These are phyloP conservation scores for Drosophila hydei DNA, from an alignment of 1,140 invertebrate species.

Conservation along the genomic window DNA sequence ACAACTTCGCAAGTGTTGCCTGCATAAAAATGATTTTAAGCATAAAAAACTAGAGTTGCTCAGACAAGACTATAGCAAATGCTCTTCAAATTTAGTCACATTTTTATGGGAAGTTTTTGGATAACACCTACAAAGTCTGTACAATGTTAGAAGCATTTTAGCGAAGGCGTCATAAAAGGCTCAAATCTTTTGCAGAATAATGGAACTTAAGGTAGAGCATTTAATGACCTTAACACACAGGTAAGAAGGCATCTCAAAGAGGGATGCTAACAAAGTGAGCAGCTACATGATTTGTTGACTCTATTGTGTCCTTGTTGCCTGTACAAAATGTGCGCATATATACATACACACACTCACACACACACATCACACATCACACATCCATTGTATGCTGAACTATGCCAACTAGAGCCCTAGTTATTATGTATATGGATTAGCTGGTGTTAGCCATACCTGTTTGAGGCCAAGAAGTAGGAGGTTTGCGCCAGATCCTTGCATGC, in stretches of 20 bases:
- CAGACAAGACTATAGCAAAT: too few species aligned
- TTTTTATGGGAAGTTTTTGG: too few species aligned
- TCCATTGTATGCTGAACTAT: background rate
- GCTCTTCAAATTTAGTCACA: too few species aligned
- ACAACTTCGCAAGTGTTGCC: too few species aligned
- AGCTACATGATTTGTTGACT: constrained; percentile 9
- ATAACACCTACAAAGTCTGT: background rate
- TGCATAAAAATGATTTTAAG: too few species aligned
- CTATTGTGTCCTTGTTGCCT: constrained; percentile 6
- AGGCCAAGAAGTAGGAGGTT: constrained; percentile 99
- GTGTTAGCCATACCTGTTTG: constrained; percentile 90
- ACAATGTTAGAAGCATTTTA: background rate
- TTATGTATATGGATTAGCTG: constrained; percentile 14
- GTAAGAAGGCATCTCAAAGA: constrained; percentile 13
- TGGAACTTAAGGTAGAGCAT: background rate
- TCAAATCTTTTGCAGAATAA: background rate
- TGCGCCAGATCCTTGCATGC: constrained; percentile 97
- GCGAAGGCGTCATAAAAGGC: constrained; percentile 2
- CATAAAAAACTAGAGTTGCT: too few species aligned
- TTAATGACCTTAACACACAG: constrained; percentile 8
- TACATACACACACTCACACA: constrained; percentile 18
- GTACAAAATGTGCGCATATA: background rate
- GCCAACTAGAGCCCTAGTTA: background rate
- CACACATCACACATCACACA: constrained; percentile 21
- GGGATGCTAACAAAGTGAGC: background rate